phyloP scores from a whole-genome alignment of 2,888 invertebrate species.

The Lydus trimaculatus region DNA sequence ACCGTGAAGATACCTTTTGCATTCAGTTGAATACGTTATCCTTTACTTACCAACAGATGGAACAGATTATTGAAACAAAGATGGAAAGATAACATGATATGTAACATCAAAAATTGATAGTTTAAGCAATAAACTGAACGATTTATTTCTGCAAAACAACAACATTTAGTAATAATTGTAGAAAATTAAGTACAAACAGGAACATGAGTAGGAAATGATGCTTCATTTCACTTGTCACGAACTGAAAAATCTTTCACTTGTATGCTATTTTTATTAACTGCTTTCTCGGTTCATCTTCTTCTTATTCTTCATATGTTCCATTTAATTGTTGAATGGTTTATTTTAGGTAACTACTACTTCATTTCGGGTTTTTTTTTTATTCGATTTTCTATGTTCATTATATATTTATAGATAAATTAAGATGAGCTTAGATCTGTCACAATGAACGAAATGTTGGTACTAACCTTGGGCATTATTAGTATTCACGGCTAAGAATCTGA shows the following conservation, averaged over 20 bases:
- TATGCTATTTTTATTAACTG: neutral
- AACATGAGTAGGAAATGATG: neutral
- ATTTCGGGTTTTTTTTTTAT: neutral
- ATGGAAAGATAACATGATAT: neutral
- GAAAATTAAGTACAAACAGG: neutral
- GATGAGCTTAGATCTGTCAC: neutral
- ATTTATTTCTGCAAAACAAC: neutral
- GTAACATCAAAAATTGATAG: conserved; percentile 3
- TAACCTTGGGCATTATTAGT: conserved; percentile 5
- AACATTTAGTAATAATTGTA: neutral
- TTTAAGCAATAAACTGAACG: neutral
- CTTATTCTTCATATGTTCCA: neutral
- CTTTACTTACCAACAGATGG: neutral
- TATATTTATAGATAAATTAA: conserved; percentile 6
- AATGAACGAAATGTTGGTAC: neutral
- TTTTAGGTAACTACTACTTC: neutral
- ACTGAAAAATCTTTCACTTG: neutral
- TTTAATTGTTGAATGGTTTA: neutral
- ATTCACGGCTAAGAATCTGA: conserved; percentile 4
- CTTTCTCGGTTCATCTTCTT: neutral
- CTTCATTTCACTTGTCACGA: neutral
- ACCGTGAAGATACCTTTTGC: conserved; percentile 7
- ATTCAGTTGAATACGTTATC: neutral
- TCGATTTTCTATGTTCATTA: neutral
- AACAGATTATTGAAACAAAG: neutral